These are phyloP conservation scores for Alloscopus bannaensis DNA, from an alignment of 2,888 invertebrate species.

Conservation along the genomic window DNA sequence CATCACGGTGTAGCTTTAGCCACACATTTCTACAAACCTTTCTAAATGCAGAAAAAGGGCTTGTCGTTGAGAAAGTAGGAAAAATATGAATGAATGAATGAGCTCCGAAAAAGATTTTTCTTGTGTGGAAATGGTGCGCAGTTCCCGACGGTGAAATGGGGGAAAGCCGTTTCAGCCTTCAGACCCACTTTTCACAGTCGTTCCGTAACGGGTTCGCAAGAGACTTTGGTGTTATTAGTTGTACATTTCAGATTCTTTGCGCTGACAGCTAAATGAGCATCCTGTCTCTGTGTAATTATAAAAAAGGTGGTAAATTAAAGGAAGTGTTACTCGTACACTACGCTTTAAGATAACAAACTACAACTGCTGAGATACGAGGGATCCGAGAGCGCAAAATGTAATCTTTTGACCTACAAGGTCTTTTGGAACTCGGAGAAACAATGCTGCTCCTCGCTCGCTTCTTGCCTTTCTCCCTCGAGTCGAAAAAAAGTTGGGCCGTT, in stretches of 20 bases:
- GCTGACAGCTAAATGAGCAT: constrained; percentile 59
- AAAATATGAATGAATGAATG: constrained; percentile 35
- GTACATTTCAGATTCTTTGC: constrained; percentile 30
- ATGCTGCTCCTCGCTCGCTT: constrained; percentile 7
- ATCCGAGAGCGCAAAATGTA: constrained; percentile 13
- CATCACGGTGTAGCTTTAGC: too few species aligned
- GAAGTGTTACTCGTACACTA: constrained; percentile 22
- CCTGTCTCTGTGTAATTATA: constrained; percentile 54
- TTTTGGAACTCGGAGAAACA: constrained; percentile 34
- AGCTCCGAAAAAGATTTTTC: constrained; percentile 3
- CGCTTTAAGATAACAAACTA: constrained; percentile 10
- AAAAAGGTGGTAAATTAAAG: constrained; percentile 64
- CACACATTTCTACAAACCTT: too few species aligned
- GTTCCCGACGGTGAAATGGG: background rate
- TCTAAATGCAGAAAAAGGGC: constrained; percentile 17
- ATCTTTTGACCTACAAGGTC: constrained; percentile 53
- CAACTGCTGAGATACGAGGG: constrained; percentile 15
- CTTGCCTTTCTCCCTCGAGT: constrained; percentile 26
- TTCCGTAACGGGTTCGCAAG: background rate
- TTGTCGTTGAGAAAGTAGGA: too few species aligned
- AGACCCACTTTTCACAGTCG: constrained; percentile 31
- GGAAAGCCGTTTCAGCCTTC: constrained; percentile 29
- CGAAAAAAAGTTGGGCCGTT: constrained; percentile 27
- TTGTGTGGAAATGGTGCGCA: background rate
- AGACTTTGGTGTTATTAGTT: constrained; percentile 16